Evolutionary conservation across 2,797 vertebrate species (phyloP), one percentile per base, ranked within the genome.

Genomic region (Erethizon dorsatum): DNA sequence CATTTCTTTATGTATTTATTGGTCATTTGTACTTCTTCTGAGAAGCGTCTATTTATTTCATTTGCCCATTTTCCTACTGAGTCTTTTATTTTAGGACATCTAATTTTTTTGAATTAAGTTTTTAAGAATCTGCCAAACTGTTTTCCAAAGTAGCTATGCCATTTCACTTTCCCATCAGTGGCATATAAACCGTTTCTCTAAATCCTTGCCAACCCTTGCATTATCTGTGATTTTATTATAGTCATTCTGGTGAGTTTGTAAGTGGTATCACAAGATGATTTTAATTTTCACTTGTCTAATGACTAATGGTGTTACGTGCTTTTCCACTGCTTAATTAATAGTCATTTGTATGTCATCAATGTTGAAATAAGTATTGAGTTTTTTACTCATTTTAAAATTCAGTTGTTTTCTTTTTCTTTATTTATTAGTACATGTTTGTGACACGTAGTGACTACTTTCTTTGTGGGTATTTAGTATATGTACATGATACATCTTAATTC

Each of bases 341-440:
- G 9, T 14, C n/a, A 57, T 71, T 54, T 41, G 28, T 47, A 54
- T 33, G n/a, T 67, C 52, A 12, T 52, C 52, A 79, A 37, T 77
- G 82, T 18, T 59, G 88, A 88, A 63, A 83, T 78, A 26, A 47
- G 71, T 63, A 17, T 28, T 47, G 24, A 61, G 22, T 10, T 41
- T 75, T 79, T 65, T 52, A 90, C 15, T 71, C 31, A 41, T 12
- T 45, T 89, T 95, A 89, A 56, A 91, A n/a, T 22, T 41, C 71
- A 79, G 33, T 87, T 52, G 9, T 83, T 86, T 86, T 73, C 11
- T 45, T 67, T n/a, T n/a, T 67, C 24, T 47, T 47, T 75, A 28
- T 22, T 71, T 41, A 22, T 75, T 47, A 41, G 6, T 47, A 47
- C 41, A 47, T 47, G 37, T 47, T 47, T 47, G 11, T 75, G 13